Evolutionary conservation across 2,113 vertebrate species (phyloP).

Genomic region (Irena cyanogastra): DNA sequence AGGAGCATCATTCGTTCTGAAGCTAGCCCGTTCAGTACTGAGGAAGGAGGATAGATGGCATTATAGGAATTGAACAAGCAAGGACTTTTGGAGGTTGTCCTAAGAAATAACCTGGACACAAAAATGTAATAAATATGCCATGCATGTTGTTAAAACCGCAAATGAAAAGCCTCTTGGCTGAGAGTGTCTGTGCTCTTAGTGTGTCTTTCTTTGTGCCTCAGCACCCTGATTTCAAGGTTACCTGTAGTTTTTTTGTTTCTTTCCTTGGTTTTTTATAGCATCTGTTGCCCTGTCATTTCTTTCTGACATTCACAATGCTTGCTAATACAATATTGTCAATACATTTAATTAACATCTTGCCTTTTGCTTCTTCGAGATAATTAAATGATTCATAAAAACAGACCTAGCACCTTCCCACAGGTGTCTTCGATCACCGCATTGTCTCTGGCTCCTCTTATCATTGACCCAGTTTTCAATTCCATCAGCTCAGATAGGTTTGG

Average conservation of each 20-base stretch:
- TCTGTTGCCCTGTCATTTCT: not conserved
- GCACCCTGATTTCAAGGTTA: not conserved
- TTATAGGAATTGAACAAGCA: not conserved
- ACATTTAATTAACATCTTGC: not conserved
- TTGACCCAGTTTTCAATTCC: not conserved
- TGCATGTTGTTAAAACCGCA: not conserved
- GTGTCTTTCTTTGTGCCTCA: not conserved
- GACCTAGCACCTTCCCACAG: not conserved
- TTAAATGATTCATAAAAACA: constrained; percentile 35
- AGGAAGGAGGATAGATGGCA: not conserved
- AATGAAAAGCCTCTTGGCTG: not conserved
- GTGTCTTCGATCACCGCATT: not conserved
- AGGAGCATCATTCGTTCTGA: not conserved
- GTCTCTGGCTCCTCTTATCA: not conserved
- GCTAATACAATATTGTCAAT: not conserved
- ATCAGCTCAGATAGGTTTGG: not conserved
- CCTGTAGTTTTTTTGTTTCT: not conserved
- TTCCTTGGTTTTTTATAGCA: not conserved
- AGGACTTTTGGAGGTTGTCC: not conserved
- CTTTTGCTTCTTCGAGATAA: not conserved
- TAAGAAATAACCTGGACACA: not conserved
- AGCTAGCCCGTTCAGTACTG: not conserved
- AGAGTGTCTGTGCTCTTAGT: not conserved
- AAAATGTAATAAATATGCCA: not conserved
- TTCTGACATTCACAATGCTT: not conserved